Evolutionary conservation across 2,888 invertebrate genomes (phyloP).

Genomic region (Eumacrocentrus americanus): DNA sequence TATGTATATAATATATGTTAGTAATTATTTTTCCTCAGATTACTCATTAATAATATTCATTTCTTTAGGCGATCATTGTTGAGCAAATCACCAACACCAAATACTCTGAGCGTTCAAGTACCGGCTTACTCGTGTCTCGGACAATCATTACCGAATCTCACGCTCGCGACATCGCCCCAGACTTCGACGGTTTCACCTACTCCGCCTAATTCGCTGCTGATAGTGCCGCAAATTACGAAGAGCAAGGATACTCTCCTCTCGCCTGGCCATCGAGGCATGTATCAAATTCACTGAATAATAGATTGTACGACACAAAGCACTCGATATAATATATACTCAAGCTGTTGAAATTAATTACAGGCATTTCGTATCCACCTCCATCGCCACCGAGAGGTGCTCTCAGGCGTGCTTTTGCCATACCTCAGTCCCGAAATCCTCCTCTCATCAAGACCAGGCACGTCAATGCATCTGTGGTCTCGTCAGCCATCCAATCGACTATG

Average conservation of each 20-base stretch:
- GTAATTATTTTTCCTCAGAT: not conserved
- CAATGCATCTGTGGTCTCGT: slow-evolving; percentile 62
- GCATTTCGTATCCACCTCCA: slow-evolving; percentile 83
- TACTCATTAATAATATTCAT: not conserved
- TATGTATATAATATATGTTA: not conserved
- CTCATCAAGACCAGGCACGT: slow-evolving; percentile 81
- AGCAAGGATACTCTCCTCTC: slow-evolving; percentile 60
- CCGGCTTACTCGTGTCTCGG: slow-evolving; percentile 70
- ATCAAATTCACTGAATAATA: not conserved
- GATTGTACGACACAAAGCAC: too few species aligned
- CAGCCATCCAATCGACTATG: slow-evolving; percentile 48
- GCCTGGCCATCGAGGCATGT: slow-evolving; percentile 59
- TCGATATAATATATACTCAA: too few species aligned
- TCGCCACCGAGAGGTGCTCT: slow-evolving; percentile 68
- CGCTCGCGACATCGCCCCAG: slow-evolving; percentile 60
- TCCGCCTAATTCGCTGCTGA: slow-evolving; percentile 60
- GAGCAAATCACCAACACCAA: slow-evolving; percentile 67
- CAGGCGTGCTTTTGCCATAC: slow-evolving; percentile 68
- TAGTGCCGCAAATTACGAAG: slow-evolving; percentile 61
- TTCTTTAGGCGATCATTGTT: slow-evolving; percentile 55
- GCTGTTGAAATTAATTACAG: slow-evolving; percentile 55
- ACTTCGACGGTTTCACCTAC: slow-evolving; percentile 60
- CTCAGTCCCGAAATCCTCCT: slow-evolving; percentile 77
- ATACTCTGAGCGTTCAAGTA: slow-evolving; percentile 78
- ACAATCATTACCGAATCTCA: slow-evolving; percentile 82